Conservation (phyloP, 2,888 invertebrate species). For the Synergus gifuensis region DNA sequence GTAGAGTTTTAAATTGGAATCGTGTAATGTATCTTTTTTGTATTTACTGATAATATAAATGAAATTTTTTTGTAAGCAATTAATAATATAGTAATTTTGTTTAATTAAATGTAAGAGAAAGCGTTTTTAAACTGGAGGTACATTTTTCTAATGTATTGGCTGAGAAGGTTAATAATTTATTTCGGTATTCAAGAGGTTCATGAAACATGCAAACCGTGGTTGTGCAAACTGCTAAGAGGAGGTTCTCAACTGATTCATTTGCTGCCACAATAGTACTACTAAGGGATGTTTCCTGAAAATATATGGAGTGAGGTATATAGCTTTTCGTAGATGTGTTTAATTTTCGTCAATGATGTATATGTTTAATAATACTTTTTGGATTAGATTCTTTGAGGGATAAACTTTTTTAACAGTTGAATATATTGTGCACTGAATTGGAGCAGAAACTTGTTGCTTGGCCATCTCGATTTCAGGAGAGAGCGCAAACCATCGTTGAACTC, state of each 20-base stretch:
- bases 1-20: too few species aligned
- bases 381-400: too few species aligned
- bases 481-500: neutral
- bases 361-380: too few species aligned
- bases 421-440: neutral
- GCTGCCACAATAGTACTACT: constrained; percentile 18
- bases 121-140: neutral
- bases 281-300: constrained; percentile 4
- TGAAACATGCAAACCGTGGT: constrained; percentile 31
- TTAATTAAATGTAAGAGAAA: neutral
- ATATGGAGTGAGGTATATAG: neutral
- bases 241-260: neutral
- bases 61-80: too few species aligned
- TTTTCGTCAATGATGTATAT: neutral
- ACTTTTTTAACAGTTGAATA: neutral
- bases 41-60: too few species aligned
- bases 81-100: neutral
- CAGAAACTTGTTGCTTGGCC: constrained; percentile 31
- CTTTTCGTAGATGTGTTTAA: neutral
- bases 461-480: neutral
- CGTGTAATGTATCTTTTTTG: too few species aligned
- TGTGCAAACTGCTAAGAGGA: constrained; percentile 23
- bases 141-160: neutral
- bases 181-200: constrained; percentile 34
- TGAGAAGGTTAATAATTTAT: neutral